phyloP scores from a whole-genome alignment of 2,888 invertebrate genomes.

The Tenthredo distinguenda region DNA sequence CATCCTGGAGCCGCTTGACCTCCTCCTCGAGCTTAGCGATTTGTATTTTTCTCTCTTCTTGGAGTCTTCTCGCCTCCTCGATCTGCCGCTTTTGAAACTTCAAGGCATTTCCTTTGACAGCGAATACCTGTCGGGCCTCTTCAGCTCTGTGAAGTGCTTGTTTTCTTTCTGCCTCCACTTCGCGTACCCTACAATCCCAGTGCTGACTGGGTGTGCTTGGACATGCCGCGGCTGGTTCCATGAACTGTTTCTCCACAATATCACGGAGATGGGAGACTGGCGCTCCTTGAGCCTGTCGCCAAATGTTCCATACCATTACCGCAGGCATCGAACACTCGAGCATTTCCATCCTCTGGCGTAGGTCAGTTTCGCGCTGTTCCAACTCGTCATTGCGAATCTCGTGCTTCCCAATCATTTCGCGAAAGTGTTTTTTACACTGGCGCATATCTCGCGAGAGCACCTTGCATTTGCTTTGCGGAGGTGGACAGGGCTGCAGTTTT shows the following conservation, averaged over 20 bases:
- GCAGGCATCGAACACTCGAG: slow-evolving; percentile 84
- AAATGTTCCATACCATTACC: slow-evolving; percentile 82
- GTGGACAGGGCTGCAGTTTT: slow-evolving; percentile 10
- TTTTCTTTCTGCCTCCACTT: slow-evolving; percentile 70
- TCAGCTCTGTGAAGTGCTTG: slow-evolving; percentile 64
- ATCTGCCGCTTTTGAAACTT: slow-evolving; percentile 62
- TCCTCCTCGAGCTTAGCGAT: slow-evolving; percentile 64
- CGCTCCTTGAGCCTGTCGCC: slow-evolving; percentile 72
- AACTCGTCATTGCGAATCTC: slow-evolving; percentile 80
- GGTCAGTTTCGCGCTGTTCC: slow-evolving; percentile 80
- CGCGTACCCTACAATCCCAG: slow-evolving; percentile 69
- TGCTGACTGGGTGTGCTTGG: slow-evolving; percentile 67
- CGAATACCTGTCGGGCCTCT: slow-evolving; percentile 66
- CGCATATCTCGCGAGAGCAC: slow-evolving; percentile 45
- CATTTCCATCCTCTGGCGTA: slow-evolving; percentile 80
- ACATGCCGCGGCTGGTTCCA: slow-evolving; percentile 38
- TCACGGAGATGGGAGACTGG: slow-evolving; percentile 59
- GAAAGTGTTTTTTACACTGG: slow-evolving; percentile 63
- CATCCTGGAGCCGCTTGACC: slow-evolving; percentile 59
- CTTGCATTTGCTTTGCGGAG: slow-evolving; percentile 45
- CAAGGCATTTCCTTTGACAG: slow-evolving; percentile 63
- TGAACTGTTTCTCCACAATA: slow-evolving; percentile 66
- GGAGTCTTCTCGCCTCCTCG: slow-evolving; percentile 65
- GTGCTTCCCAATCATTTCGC: slow-evolving; percentile 79
- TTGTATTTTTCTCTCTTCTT: slow-evolving; percentile 62